phyloP scores from a whole-genome alignment of 2,113 vertebrate species.

The Mastomys natalensis region DNA sequence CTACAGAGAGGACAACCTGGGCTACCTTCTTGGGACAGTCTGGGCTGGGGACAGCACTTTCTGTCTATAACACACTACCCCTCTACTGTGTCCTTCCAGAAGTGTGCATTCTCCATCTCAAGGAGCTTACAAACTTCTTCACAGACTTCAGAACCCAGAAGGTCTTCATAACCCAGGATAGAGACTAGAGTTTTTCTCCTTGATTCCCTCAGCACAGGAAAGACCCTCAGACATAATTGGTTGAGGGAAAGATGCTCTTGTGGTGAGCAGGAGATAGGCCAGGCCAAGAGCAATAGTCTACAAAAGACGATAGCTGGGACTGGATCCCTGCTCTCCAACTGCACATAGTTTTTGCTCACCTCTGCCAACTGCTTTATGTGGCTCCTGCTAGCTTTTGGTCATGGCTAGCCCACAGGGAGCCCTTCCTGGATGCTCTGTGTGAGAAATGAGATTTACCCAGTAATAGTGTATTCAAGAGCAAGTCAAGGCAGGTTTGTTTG shows the following conservation, averaged over 20 bases:
- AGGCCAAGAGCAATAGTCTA: no score
- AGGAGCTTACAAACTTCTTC: not conserved
- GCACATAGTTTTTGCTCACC: no score
- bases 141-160: not conserved
- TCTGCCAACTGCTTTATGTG: not conserved
- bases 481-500: not conserved
- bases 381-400: rapidly evolving
- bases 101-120: rapidly evolving
- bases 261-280: not conserved
- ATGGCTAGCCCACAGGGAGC: not conserved
- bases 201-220: not conserved
- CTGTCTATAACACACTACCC: not conserved
- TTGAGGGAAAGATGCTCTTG: not conserved
- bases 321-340: not conserved
- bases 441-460: not conserved
- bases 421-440: not conserved
- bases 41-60: not conserved
- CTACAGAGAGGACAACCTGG: not conserved
- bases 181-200: not conserved
- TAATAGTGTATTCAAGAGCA: not conserved
- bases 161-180: not conserved
- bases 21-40: not conserved
- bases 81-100: no score
- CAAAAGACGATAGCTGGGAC: not conserved
- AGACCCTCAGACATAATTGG: not conserved